Percentiles rank a stretch among this genome's conserved stretches.
Evolutionary conservation across 2,113 vertebrate species (phyloP).

Genomic region (Polypterus bichir): DNA sequence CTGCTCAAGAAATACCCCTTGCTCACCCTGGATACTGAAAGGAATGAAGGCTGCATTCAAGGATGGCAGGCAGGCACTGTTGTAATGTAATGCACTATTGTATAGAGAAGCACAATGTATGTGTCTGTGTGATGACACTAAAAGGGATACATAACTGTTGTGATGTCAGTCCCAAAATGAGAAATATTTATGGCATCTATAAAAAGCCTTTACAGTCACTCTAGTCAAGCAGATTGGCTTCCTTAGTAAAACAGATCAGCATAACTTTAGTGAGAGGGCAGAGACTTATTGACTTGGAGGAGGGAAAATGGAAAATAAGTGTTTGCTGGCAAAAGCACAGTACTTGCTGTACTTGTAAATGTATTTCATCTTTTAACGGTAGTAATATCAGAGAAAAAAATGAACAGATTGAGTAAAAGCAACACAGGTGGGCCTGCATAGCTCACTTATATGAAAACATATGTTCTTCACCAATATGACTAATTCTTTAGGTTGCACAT

Average conservation of each 20-base stretch:
- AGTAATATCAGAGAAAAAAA: no score
- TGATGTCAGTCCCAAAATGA: constrained; percentile 54
- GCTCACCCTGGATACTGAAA: no score
- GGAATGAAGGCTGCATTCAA: no score
- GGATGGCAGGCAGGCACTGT: background rate
- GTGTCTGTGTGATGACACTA: constrained; percentile 26
- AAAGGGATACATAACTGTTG: constrained; percentile 45
- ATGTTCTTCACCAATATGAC: no score
- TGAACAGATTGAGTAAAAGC: no score
- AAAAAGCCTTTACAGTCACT: constrained; percentile 45
- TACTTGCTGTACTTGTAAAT: no score
- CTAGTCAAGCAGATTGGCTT: constrained; percentile 54
- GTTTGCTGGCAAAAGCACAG: constrained; percentile 48
- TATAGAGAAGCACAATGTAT: background rate
- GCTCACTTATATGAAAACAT: no score
- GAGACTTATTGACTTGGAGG: constrained; percentile 48
- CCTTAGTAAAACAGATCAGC: constrained; percentile 38
- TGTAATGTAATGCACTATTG: background rate
- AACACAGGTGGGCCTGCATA: no score
- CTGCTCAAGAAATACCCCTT: no score
- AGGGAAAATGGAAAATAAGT: constrained; percentile 60
- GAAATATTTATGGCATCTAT: constrained; percentile 35
- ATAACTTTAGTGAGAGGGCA: constrained; percentile 51
- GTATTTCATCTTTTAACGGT: no score
- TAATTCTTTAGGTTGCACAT: no score